Percentiles rank a stretch among this genome's conserved stretches.
Evolutionary conservation across 2,113 vertebrate genomes (phyloP).

Genomic region (Cepphus grylle): DNA sequence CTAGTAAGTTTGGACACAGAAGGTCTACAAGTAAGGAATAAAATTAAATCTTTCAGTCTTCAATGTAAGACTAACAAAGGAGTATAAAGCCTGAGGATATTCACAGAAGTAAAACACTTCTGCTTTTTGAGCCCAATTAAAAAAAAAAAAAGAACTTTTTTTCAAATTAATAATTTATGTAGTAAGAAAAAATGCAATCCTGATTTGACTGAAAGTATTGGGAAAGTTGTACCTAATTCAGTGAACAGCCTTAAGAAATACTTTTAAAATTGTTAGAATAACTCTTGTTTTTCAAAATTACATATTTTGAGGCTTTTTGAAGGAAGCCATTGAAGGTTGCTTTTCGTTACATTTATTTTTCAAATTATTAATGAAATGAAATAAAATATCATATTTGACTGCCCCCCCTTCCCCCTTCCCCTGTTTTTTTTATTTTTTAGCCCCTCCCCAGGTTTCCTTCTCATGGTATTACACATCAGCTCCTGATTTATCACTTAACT

Average conservation of each 20-base stretch:
- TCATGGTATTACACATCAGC: not conserved
- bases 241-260: not conserved
- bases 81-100: not conserved
- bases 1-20: not conserved
- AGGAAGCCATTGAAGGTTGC: not conserved
- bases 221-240: not conserved
- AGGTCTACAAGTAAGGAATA: not conserved
- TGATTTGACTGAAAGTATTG: not conserved
- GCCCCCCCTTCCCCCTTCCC: accelerated
- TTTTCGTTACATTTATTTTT: not conserved
- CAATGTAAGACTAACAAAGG: not conserved
- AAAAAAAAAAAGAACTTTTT: not conserved
- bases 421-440: not conserved
- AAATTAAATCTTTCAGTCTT: not conserved
- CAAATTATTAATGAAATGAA: not conserved
- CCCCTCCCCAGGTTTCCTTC: not conserved
- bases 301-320: not conserved
- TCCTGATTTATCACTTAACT: not conserved
- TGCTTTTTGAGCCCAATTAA: not conserved
- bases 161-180: not conserved
- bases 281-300: not conserved
- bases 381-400: not conserved
- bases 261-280: not conserved
- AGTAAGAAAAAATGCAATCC: not conserved
- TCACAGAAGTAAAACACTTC: not conserved